Percentiles rank a stretch among this genome's conserved stretches.
These are phyloP conservation scores for Drosophila aff. DNA, from an alignment of 1,140 invertebrate genomes.

Conservation along the genomic window DNA sequence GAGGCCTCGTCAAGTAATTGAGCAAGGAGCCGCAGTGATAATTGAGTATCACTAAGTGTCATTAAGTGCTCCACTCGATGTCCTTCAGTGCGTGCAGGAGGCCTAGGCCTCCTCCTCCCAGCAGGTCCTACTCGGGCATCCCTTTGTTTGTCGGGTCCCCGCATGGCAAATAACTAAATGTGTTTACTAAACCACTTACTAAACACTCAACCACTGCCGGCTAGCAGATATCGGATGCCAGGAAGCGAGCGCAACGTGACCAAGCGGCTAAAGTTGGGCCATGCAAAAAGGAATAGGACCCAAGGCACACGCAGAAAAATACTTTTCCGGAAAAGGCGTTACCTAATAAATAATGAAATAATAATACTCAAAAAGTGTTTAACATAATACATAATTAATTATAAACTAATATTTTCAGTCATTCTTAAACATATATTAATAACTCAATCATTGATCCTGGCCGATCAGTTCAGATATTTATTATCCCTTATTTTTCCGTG, in stretches of 20 bases:
- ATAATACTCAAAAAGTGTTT: too few species aligned
- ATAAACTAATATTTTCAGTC: too few species aligned
- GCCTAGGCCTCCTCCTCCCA: conserved; percentile 20
- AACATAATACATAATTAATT: not conserved
- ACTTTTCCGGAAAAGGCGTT: not conserved
- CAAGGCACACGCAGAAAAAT: conserved; percentile 36
- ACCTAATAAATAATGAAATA: not conserved
- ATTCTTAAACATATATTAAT: not conserved
- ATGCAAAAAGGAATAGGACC: conserved; percentile 32
- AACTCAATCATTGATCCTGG: not conserved
- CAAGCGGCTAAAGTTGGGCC: conserved; percentile 54
- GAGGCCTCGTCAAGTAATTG: conserved; percentile 66
- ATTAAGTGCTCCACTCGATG: conserved; percentile 69
- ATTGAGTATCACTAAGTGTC: conserved; percentile 82
- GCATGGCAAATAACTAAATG: conserved; percentile 80
- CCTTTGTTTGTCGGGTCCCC: conserved; percentile 51
- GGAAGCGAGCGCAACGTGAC: conserved; percentile 66
- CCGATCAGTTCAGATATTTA: not conserved
- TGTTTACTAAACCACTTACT: conserved; percentile 84
- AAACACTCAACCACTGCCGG: conserved; percentile 78
- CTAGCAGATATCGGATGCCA: conserved; percentile 30
- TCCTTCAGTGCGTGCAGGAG: conserved; percentile 36
- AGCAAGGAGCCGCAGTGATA: conserved; percentile 69
- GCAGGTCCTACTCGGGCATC: not conserved
- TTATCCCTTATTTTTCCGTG: conserved; percentile 6